Conservation (phyloP, 2,888 invertebrate genomes). For the Drosophila koepferae region DNA sequence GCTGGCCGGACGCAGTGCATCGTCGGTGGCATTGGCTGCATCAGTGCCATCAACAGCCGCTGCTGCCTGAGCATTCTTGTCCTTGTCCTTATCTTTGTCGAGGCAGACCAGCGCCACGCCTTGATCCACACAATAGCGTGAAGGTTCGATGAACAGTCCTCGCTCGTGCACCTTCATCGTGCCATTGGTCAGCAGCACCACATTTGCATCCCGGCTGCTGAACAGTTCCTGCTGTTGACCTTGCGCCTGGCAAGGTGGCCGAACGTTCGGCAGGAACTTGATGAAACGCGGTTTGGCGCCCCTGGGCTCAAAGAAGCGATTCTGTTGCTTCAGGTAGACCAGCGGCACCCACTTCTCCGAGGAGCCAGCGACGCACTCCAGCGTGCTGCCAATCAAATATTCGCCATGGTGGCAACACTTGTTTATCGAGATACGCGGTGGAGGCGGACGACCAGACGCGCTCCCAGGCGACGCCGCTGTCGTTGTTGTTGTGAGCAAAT, state of each 20-base stretch:
- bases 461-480: conserved; percentile 14
- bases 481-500: conserved; percentile 7
- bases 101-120: conserved; percentile 87
- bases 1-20: background rate
- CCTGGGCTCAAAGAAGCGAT: conserved; percentile 83
- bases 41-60: background rate
- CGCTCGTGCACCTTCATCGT: conserved; percentile 87
- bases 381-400: conserved; percentile 83
- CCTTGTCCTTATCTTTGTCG: background rate
- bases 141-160: conserved; percentile 85
- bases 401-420: conserved; percentile 87
- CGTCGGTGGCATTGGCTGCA: background rate
- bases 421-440: conserved; percentile 84
- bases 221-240: conserved; percentile 81
- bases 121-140: conserved; percentile 89
- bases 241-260: conserved; percentile 71
- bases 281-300: conserved; percentile 85
- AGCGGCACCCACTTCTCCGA: conserved; percentile 86
- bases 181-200: conserved; percentile 88
- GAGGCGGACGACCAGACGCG: conserved; percentile 59
- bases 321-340: conserved; percentile 87
- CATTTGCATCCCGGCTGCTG: conserved; percentile 70
- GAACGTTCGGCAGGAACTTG: conserved; percentile 83
- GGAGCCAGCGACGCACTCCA: conserved; percentile 83
- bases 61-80: background rate